A percentile compares a stretch with the other conserved stretches of the same genome.
phyloP scores from a whole-genome alignment of 2,113 vertebrate species.

The Antechinus stuartii region DNA sequence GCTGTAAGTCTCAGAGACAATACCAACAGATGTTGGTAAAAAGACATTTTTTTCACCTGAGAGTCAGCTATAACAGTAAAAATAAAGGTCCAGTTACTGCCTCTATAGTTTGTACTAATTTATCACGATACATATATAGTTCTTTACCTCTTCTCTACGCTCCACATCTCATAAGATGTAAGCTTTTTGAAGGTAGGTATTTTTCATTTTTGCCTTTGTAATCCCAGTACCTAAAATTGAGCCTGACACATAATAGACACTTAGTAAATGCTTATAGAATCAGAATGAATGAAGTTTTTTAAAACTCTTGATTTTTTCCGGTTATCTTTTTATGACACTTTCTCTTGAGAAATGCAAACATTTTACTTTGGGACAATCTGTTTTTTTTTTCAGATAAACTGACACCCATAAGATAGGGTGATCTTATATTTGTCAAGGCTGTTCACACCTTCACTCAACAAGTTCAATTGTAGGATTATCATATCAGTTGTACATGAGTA shows the following conservation, averaged over 20 bases:
- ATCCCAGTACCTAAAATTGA: not conserved
- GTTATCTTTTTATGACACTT: not conserved
- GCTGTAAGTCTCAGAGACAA: not conserved
- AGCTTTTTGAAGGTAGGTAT: not conserved
- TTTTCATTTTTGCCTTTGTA: not conserved
- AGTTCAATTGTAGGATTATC: not conserved
- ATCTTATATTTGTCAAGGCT: not conserved
- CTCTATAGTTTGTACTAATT: not conserved
- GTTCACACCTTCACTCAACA: not conserved
- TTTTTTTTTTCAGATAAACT: not conserved
- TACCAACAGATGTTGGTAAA: not conserved
- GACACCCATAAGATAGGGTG: not conserved
- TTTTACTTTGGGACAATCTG: not conserved
- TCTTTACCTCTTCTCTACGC: not conserved
- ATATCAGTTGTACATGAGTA: not conserved
- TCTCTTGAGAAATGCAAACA: slow-evolving; percentile 5
- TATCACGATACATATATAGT: not conserved
- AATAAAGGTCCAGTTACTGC: not conserved
- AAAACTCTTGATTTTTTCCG: not conserved
- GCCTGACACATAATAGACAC: not conserved
- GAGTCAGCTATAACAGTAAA: not conserved
- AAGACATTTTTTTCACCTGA: not conserved
- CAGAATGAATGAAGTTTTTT: not conserved
- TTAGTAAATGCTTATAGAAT: not conserved
- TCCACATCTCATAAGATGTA: not conserved